Evolutionary conservation across 2,888 invertebrate genomes (phyloP).

Genomic region (Hetaerina titia): DNA sequence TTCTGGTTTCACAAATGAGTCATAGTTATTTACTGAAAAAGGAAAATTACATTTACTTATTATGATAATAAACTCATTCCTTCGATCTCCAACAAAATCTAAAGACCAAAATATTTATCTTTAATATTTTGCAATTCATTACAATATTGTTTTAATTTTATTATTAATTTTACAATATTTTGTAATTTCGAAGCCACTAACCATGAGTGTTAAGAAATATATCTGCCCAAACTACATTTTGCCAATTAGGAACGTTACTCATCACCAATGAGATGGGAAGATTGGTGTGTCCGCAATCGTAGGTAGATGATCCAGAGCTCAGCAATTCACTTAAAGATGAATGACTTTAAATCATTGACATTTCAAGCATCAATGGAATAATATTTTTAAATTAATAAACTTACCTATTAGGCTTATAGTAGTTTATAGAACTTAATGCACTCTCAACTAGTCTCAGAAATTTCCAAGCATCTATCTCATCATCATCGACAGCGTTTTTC

Average conservation of each 20-base stretch:
- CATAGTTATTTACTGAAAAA: slow-evolving; percentile 79
- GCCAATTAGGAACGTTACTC: slow-evolving; percentile 40
- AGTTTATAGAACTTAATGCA: slow-evolving; percentile 20
- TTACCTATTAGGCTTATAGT: not conserved
- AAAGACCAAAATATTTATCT: not conserved
- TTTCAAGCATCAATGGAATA: not conserved
- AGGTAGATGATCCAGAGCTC: not conserved
- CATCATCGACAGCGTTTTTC: slow-evolving; percentile 24
- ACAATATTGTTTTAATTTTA: not conserved
- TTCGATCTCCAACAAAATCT: no score
- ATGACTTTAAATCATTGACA: not conserved
- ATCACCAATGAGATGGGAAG: slow-evolving; percentile 52
- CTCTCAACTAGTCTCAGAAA: slow-evolving; percentile 39
- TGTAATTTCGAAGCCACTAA: not conserved
- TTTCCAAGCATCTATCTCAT: slow-evolving; percentile 45
- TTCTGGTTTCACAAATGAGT: slow-evolving; percentile 79
- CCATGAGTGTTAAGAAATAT: slow-evolving; percentile 35
- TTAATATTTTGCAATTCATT: not conserved
- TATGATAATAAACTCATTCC: no score
- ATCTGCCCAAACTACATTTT: slow-evolving; percentile 59
- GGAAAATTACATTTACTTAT: slow-evolving; percentile 28
- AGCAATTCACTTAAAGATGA: not conserved
- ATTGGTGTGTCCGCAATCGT: not conserved
- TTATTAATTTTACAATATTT: not conserved
- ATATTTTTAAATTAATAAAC: not conserved